Base-by-base conservation (phyloP, 2,797 vertebrate genomes). In the Nannoperca obscura region DNA sequence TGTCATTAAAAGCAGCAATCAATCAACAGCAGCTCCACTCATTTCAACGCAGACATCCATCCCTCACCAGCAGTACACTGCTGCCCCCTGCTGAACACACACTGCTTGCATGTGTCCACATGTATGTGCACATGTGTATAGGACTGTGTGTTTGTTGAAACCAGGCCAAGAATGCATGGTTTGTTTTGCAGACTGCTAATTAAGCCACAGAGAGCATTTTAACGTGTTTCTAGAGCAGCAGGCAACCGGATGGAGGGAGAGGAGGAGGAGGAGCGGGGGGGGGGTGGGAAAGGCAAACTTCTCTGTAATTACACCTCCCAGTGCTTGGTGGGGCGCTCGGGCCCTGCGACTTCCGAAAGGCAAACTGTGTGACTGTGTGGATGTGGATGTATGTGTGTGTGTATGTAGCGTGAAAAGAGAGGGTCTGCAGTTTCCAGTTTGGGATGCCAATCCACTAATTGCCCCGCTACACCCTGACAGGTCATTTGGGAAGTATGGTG, bases 161-260 rank as follows among this genome's bases (percentile, higher is more conserved):
- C 72, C 86, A 81, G 89, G 89, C 85, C 88, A 95, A 94, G 94
- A 95, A 95, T 95, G 94, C 91, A 72, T 55, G 83, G 89, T 87
- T 93, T 93, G 93, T 93, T 94, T 90, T 93, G 91, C 89, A 94
- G 93, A 86, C 93, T 88, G 93, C 94, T 95, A 95, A 95, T 96
- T 95, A 96, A 95, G 93, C 93, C 89, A 76, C 90, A 88, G 89
- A 91, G 89, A 91, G 91, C 87, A 80, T 94, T 95, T 95, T 93
- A 95, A 94, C 86, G 82, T 83, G 91, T 92, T 95, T 90, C 86
- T 88, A 78, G 74, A 95, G 91, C 95, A 95, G 94, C 94, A 92
- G 94, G 94, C 91, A 91, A 91, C 95, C 94, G 94, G 95, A 95
- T 94, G 93, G 80, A 90, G 89, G 89, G 85, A 89, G 83, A 80